These are phyloP conservation scores for Bursaphelenchus okinawaensis DNA, from an alignment of 2,888 invertebrate species.

Conservation along the genomic window DNA sequence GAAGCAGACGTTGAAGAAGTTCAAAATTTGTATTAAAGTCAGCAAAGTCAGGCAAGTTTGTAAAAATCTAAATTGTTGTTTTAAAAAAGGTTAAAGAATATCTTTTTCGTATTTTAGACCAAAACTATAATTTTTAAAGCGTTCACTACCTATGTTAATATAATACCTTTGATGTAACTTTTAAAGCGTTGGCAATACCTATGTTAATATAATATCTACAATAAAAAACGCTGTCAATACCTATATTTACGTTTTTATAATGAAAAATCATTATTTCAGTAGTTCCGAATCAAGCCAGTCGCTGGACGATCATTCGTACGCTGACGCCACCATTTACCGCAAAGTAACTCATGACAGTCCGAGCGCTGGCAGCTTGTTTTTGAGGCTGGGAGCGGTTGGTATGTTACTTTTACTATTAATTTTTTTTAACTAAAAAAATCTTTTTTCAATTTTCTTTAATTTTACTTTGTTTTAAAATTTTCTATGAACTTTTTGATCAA, in stretches of 20 bases:
- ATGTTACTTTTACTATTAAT: constrained; percentile 25
- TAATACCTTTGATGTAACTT: too few species aligned
- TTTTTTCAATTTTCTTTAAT: too few species aligned
- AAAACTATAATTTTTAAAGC: too few species aligned
- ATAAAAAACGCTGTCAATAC: too few species aligned
- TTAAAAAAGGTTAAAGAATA: constrained; percentile 5
- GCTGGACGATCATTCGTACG: constrained; percentile 19
- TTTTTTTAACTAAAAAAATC: constrained; percentile 31
- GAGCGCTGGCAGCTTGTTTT: constrained; percentile 51
- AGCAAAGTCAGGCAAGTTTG: constrained; percentile 35
- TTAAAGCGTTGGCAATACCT: too few species aligned
- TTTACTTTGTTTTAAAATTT: too few species aligned
- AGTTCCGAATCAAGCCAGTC: constrained; percentile 5
- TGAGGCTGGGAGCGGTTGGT: constrained; percentile 49
- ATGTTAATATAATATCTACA: too few species aligned
- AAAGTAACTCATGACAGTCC: constrained; percentile 48
- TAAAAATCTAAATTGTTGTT: constrained; percentile 2
- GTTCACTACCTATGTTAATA: too few species aligned
- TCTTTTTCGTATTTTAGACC: too few species aligned
- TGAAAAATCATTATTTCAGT: background rate
- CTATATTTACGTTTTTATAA: too few species aligned
- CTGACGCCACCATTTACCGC: constrained; percentile 37
- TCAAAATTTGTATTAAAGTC: constrained; percentile 31
- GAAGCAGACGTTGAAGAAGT: constrained; percentile 31
- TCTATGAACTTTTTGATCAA: too few species aligned